Evolutionary conservation across 2,113 vertebrate genomes (phyloP).

Genomic region (Lathamus discolor): DNA sequence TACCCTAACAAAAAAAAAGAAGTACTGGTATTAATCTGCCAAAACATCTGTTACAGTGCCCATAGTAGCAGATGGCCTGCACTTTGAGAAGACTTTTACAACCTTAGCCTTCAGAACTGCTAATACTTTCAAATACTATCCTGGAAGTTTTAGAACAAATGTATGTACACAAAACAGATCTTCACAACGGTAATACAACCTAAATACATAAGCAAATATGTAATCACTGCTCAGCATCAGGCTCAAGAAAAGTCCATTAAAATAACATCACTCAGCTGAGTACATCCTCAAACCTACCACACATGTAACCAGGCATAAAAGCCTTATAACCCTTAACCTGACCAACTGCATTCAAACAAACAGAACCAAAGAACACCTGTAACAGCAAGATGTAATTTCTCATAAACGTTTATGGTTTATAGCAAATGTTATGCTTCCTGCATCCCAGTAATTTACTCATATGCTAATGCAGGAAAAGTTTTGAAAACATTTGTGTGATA

Average conservation of each 20-base stretch:
- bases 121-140: background rate
- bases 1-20: background rate
- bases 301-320: background rate
- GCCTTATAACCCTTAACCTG: background rate
- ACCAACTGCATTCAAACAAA: background rate
- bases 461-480: background rate
- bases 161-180: background rate
- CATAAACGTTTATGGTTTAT: background rate
- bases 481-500: background rate
- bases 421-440: background rate
- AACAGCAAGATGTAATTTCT: background rate
- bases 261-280: background rate
- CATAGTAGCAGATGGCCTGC: background rate
- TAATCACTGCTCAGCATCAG: background rate
- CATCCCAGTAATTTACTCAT: background rate
- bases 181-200: background rate
- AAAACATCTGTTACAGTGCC: background rate
- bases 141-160: background rate
- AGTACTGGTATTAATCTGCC: background rate
- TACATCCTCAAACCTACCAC: background rate
- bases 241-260: background rate
- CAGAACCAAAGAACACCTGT: background rate
- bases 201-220: background rate
- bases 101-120: background rate
- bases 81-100: background rate